A percentile compares a stretch with the other conserved stretches of the same genome.
Conservation (phyloP, 2,888 invertebrate species). For the Agrypnus murinus region DNA sequence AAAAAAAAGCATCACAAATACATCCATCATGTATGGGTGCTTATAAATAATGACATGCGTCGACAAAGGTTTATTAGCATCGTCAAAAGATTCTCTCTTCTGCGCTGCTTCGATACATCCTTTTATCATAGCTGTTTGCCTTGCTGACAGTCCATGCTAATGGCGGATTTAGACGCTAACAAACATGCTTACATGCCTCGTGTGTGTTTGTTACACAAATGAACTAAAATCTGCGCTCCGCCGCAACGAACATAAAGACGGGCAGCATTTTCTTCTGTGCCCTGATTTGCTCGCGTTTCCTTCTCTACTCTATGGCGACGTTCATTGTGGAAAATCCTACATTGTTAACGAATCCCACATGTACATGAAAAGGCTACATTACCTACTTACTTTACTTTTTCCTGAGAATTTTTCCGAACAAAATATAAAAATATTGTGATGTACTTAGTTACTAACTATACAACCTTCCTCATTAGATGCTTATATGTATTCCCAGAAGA, state of each 20-base stretch:
- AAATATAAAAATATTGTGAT: not conserved
- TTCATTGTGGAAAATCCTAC: constrained; percentile 34
- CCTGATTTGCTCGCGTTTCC: constrained; percentile 37
- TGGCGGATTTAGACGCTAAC: constrained; percentile 67
- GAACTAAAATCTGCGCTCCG: constrained; percentile 57
- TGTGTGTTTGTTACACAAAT: constrained; percentile 66
- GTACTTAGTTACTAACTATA: no score
- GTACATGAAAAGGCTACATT: constrained; percentile 5
- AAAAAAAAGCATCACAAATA: constrained; percentile 40
- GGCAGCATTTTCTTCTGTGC: constrained; percentile 35
- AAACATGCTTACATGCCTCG: constrained; percentile 65
- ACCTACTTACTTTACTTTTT: not conserved
- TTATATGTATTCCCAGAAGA: not conserved
- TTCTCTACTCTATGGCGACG: constrained; percentile 13
- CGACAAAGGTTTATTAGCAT: constrained; percentile 69
- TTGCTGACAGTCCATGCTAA: constrained; percentile 62
- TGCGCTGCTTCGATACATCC: constrained; percentile 52
- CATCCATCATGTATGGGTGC: constrained; percentile 50
- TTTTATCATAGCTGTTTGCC: constrained; percentile 59
- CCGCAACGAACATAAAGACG: constrained; percentile 41
- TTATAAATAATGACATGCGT: constrained; percentile 65
- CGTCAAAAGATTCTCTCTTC: constrained; percentile 65
- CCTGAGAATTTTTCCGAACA: not conserved
- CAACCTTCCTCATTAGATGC: constrained; percentile 10
- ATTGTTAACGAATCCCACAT: constrained; percentile 41